These are phyloP conservation scores for Bursaphelenchus okinawaensis DNA, from an alignment of 2,888 invertebrate genomes.

Conservation along the genomic window DNA sequence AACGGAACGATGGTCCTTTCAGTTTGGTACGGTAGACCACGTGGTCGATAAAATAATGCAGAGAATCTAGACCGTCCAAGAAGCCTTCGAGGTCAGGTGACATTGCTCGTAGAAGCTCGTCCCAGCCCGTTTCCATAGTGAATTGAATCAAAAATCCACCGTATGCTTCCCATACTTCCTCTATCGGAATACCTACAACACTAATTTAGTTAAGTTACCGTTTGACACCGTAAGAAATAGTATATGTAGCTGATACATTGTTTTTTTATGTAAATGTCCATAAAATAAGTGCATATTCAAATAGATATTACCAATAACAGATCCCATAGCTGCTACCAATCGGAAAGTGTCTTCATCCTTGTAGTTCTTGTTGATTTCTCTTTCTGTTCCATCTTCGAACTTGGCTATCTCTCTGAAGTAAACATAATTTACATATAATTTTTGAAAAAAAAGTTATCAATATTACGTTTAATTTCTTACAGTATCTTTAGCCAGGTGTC, in stretches of 20 bases:
- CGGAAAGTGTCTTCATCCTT: slow-evolving; percentile 53
- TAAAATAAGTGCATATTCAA: background rate
- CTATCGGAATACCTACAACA: background rate
- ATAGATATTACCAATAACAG: slow-evolving; percentile 49
- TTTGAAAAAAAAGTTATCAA: too few relatives aligned
- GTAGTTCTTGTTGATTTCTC: slow-evolving; percentile 50
- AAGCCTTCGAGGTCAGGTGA: slow-evolving; percentile 44
- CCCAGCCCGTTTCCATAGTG: slow-evolving; percentile 57
- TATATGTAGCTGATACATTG: background rate
- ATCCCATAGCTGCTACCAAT: slow-evolving; percentile 51
- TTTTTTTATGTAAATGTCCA: too few relatives aligned
- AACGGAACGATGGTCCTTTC: slow-evolving; percentile 50
- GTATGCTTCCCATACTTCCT: slow-evolving; percentile 52
- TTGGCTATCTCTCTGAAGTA: slow-evolving; percentile 46
- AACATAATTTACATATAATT: background rate
- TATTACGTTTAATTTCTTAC: too few relatives aligned
- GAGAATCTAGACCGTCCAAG: slow-evolving; percentile 75
- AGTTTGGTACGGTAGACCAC: slow-evolving; percentile 55
- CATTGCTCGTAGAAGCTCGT: slow-evolving; percentile 53
- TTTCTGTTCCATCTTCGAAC: slow-evolving; percentile 53
- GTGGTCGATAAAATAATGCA: slow-evolving; percentile 59
- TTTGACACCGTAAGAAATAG: background rate
- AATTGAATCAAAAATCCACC: slow-evolving; percentile 56
- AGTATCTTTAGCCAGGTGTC: slow-evolving; percentile 54
- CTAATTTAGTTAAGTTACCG: background rate